Conservation (phyloP, 2,797 vertebrate species). For the Tokudaia muenninki region DNA sequence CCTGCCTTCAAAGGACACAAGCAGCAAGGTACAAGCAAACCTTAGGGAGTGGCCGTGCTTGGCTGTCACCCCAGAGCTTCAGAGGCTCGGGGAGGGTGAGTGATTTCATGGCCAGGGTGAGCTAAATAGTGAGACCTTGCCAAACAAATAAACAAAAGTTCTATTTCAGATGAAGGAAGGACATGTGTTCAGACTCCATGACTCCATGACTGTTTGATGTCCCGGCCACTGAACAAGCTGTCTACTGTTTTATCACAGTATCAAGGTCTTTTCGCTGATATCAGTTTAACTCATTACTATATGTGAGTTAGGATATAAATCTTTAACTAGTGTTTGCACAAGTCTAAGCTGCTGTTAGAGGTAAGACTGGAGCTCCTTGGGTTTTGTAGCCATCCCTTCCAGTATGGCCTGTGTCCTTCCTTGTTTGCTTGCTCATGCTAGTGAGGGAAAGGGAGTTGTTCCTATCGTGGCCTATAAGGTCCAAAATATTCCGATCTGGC, state of each 20-base stretch:
- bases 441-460: background rate
- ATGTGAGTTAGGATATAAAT: constrained; percentile 28
- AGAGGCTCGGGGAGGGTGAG: background rate
- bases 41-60: too few relatives aligned
- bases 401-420: background rate
- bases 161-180: constrained; percentile 9
- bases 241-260: background rate
- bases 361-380: background rate
- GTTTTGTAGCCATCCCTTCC: background rate
- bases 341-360: constrained; percentile 22
- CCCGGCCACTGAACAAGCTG: background rate
- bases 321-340: constrained; percentile 35
- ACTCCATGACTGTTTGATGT: background rate
- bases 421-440: background rate
- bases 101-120: background rate
- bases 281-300: background rate
- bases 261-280: background rate
- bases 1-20: background rate
- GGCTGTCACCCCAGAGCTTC: background rate
- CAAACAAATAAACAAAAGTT: background rate
- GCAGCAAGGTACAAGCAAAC: background rate
- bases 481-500: background rate
- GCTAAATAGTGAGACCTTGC: background rate
- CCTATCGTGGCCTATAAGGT: background rate
- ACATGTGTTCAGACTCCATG: background rate